A percentile compares a stretch with the other conserved stretches of the same genome.
These are phyloP conservation scores for Myripristis murdjan DNA, from an alignment of 2,797 vertebrate species.

Conservation along the genomic window DNA sequence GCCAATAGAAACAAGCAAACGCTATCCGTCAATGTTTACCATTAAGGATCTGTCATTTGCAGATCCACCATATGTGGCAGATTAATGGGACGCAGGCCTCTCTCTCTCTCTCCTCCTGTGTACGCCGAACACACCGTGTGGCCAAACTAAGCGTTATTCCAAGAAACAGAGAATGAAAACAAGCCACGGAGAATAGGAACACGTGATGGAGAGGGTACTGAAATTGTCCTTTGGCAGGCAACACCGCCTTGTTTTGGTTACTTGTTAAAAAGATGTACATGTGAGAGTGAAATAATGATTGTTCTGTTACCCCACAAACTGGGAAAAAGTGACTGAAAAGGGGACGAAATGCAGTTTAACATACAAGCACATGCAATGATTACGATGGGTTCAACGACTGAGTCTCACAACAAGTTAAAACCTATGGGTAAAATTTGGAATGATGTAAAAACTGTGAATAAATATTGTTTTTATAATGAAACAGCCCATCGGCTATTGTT, in stretches of 20 bases:
- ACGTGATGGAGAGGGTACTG: slow-evolving; percentile 46
- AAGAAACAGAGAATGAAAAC: slow-evolving; percentile 76
- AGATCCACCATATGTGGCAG: slow-evolving; percentile 88
- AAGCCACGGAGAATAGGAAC: slow-evolving; percentile 65
- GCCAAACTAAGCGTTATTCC: slow-evolving; percentile 73
- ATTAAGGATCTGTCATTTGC: slow-evolving; percentile 98
- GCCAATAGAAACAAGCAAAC: slow-evolving; percentile 99
- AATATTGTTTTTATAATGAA: not conserved
- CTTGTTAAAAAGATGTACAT: slow-evolving; percentile 2
- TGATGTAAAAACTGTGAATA: not conserved
- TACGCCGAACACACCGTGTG: slow-evolving; percentile 66
- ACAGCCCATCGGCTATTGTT: not conserved
- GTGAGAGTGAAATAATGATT: slow-evolving; percentile 3
- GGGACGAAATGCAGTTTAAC: slow-evolving; percentile 1
- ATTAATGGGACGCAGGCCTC: slow-evolving; percentile 80
- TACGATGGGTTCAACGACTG: not conserved
- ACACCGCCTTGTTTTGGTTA: slow-evolving; percentile 11
- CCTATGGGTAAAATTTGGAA: not conserved
- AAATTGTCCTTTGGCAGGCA: slow-evolving; percentile 20
- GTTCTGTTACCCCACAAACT: not conserved
- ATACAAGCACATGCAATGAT: slow-evolving; percentile 14
- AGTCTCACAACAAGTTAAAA: not conserved
- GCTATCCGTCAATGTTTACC: slow-evolving; percentile 95
- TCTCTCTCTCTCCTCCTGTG: slow-evolving; percentile 38
- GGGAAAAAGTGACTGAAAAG: slow-evolving; percentile 2